These are phyloP conservation scores for Pyrgus malvae DNA, from an alignment of 2,888 invertebrate genomes.

Conservation along the genomic window DNA sequence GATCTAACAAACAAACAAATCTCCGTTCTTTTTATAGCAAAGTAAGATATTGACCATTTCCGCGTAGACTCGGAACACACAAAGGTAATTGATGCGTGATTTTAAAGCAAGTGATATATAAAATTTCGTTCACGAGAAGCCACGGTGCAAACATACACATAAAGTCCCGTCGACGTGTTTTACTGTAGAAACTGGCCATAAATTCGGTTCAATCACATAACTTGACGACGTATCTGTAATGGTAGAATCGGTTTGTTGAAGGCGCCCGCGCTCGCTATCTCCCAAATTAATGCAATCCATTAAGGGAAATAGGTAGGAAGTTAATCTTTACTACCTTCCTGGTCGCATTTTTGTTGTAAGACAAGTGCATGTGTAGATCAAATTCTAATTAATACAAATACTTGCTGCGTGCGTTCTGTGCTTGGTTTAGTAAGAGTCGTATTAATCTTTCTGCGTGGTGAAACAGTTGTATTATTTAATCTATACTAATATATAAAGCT, in stretches of 20 bases:
- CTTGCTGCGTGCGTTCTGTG: no score
- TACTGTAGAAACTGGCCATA: constrained; percentile 42
- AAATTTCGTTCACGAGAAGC: constrained; percentile 39
- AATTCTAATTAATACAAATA: background rate
- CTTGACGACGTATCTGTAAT: constrained; percentile 26
- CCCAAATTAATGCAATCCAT: constrained; percentile 28
- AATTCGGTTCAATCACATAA: constrained; percentile 39
- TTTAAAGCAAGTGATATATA: constrained; percentile 35
- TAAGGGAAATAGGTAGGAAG: constrained; percentile 17
- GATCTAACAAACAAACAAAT: constrained; percentile 20
- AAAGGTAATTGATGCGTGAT: constrained; percentile 20
- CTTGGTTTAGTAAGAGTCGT: no score
- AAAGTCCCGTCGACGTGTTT: constrained; percentile 44
- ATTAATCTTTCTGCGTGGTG: no score
- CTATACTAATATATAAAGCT: no score
- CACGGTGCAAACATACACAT: constrained; percentile 46
- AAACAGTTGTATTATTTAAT: no score
- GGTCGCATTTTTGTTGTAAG: background rate
- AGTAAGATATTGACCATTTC: constrained; percentile 12
- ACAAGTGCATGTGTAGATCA: background rate
- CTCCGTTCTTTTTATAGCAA: constrained; percentile 18
- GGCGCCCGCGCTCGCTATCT: constrained; percentile 20
- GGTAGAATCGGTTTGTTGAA: constrained; percentile 19
- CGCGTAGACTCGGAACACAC: constrained; percentile 18
- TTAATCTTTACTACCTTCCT: constrained; percentile 11